Base-by-base conservation (phyloP, 2,113 vertebrate genomes). In the Chlorocebus sabaeus region DNA sequence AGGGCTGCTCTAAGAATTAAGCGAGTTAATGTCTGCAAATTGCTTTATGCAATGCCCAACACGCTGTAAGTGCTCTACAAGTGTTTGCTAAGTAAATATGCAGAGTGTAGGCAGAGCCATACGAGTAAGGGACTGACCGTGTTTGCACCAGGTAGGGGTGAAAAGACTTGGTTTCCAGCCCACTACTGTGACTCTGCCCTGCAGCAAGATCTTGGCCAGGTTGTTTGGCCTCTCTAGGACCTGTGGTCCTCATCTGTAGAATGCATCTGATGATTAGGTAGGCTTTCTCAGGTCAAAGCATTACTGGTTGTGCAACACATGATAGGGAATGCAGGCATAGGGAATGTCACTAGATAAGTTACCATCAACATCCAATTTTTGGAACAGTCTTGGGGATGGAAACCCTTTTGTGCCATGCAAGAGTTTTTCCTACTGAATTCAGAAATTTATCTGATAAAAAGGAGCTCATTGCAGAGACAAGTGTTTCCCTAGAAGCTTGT, bases 371-470 rank as follows among this genome's bases (percentile, higher is more conserved):
- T 50, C 11, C 43, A 50, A 17, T 52, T 40, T 83, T 93, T 61
- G 43, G 61, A 90, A 90, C 23, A 76, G 14, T 22, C 84, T 48
- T 50, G 50, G 32, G 11, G 18, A 70, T 23, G 25, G n/a, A 89
- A 55, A 17, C 27, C n/a, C 78, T 16, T 27, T 57, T 72, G 18
- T 68, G 18, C 14, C 16, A 30, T 6, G 13, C 5, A 75, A 92
- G 30, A 80, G 45, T 12, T 61, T 48, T 25, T 22, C 75, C 52
- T 45, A 17, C 13, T 35, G 38, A 82, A 94, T 73, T 64, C 75
- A 92, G 68, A 93, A 91, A 78, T 64, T 57, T 13, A 48, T 52
- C 18, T 55, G 43, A 78, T 75, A 5, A 75, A 50, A n/a, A 50
- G 18, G 52, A 27, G 40, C 12, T 88, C n/a, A 57, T 80, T 70